Evolutionary conservation across 2,113 vertebrate genomes (phyloP).

Genomic region (Barbus barbus): DNA sequence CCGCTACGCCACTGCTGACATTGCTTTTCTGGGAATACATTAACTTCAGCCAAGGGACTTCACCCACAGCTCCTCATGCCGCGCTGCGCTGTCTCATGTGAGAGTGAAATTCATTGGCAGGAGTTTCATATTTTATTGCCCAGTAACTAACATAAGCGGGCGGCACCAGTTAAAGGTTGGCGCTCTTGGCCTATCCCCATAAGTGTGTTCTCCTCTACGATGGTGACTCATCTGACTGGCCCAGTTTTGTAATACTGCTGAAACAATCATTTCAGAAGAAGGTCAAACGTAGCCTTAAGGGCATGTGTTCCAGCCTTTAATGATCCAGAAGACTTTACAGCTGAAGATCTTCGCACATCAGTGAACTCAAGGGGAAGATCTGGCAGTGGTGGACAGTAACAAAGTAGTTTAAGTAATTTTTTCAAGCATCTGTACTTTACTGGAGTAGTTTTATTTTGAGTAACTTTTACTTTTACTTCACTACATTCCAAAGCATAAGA

Average conservation of each 20-base stretch:
- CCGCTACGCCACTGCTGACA: slow-evolving; percentile 64
- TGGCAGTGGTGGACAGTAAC: no score
- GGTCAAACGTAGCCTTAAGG: slow-evolving; percentile 53
- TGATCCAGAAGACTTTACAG: background rate
- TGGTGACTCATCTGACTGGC: slow-evolving; percentile 46
- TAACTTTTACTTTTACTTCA: no score
- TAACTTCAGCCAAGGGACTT: slow-evolving; percentile 41
- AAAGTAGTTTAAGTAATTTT: no score
- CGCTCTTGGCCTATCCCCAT: slow-evolving; percentile 5
- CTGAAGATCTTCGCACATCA: slow-evolving; percentile 1
- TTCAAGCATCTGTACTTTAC: no score
- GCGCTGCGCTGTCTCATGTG: slow-evolving; percentile 17
- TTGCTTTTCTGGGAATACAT: slow-evolving; percentile 60
- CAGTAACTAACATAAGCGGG: slow-evolving; percentile 19
- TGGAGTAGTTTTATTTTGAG: no score
- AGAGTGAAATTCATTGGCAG: slow-evolving; percentile 63
- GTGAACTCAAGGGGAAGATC: slow-evolving; percentile 16
- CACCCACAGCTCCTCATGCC: slow-evolving; percentile 26
- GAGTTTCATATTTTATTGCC: slow-evolving; percentile 37
- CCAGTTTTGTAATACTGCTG: slow-evolving; percentile 52
- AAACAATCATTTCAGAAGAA: slow-evolving; percentile 58
- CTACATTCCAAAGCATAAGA: no score
- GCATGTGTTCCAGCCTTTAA: slow-evolving; percentile 33
- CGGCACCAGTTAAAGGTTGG: slow-evolving; percentile 28
- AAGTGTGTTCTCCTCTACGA: background rate